These are phyloP conservation scores for Caerostris extrusa DNA, from an alignment of 1,140 invertebrate genomes.

Conservation along the genomic window DNA sequence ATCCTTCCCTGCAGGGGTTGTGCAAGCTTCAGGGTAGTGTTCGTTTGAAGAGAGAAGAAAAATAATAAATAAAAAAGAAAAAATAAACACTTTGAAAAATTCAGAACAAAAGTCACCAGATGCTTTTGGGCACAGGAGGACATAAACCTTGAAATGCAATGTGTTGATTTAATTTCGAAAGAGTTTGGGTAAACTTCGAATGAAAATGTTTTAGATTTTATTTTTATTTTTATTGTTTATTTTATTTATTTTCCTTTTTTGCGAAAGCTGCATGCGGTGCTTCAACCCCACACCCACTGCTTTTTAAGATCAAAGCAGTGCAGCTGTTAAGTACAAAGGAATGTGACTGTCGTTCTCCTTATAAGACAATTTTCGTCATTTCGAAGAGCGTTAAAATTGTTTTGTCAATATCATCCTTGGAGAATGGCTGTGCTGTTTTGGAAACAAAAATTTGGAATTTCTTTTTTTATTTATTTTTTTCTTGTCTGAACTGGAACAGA, in stretches of 20 bases:
- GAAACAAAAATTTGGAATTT: no score
- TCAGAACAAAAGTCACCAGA: neutral
- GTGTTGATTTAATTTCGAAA: constrained; percentile 29
- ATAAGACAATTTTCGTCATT: neutral
- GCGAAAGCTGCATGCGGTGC: neutral
- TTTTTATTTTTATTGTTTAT: neutral
- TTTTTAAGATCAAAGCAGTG: neutral
- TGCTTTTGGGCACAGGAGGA: neutral
- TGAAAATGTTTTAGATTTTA: constrained; percentile 10
- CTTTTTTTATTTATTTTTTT: no score
- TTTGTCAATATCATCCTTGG: neutral
- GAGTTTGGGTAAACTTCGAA: neutral
- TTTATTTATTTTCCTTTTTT: no score
- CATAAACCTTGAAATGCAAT: constrained; percentile 6
- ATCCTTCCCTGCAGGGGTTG: neutral
- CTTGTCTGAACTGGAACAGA: no score
- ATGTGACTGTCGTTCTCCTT: neutral
- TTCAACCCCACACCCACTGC: neutral
- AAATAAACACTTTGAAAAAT: no score
- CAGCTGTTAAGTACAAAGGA: neutral
- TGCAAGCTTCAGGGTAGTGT: neutral
- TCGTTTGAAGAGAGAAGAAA: neutral
- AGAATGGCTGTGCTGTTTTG: neutral
- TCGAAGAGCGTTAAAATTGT: neutral
- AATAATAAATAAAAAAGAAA: neutral